Base-by-base conservation (phyloP, 1,140 invertebrate species). In the Eurosta solidaginis region DNA sequence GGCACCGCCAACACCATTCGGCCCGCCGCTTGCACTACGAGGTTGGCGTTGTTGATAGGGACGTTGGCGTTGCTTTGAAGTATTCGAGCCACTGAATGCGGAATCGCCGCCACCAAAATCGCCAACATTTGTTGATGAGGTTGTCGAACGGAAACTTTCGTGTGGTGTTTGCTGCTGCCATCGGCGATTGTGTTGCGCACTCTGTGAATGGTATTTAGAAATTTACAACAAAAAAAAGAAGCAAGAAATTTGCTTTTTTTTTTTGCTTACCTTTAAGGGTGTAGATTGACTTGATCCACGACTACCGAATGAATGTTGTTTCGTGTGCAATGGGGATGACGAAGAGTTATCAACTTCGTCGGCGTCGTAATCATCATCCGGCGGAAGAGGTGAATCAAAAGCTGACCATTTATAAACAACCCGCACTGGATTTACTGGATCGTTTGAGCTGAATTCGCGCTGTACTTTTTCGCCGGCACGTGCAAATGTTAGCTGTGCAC, bases 401-500 rank as follows among this genome's bases (percentile, higher is more conserved):
- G 82, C 82, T 25, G 81, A 81, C 82, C 82, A 82, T 78, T 81
- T 82, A 49, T 82, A 82, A 3, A 88, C 80, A 12, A 88, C 82
- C 7, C 83, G 82, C 63, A 88, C 81, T 9, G 87, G 87, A 75
- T 85, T 85, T 76, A 83, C 52, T 17, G 82, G 80, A 78, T 85
- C 83, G 22, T 83, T 78, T n/a, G 80, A 79, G 59, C 63, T 80
- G 10, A 79, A 80, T 74, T 85, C 84, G 50, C 79, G 82, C 25
- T 83, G 82, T 59, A 83, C 84, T 9, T 79, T 77, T 42, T 87
- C 82, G 2, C 85, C 84, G 0, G 82, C 84, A 1, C 84, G 84
- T 45, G 83, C 82, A 78, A 88, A 87, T 40, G 82, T 87, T 59
- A 88, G 77, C 45, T 88, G 85, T 3, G 87, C 87, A n/a, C 83